phyloP scores from a whole-genome alignment of 2,797 vertebrate genomes.

The Gobio occitaniae region DNA sequence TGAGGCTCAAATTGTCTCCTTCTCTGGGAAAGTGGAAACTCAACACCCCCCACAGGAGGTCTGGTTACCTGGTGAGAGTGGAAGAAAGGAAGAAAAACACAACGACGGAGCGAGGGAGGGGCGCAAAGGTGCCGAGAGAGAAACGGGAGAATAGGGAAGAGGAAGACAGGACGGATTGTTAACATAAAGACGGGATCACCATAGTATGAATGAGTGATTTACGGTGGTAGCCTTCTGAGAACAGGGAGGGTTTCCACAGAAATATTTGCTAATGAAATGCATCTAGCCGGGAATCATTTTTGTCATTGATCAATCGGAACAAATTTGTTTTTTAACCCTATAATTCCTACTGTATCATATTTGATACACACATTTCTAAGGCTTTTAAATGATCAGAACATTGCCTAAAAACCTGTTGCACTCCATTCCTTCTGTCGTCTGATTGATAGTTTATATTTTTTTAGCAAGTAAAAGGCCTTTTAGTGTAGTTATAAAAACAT shows the following conservation, averaged over 20 bases:
- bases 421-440: neutral
- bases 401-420: neutral
- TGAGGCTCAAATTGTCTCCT: conserved; percentile 81
- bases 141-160: conserved; percentile 34
- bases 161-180: conserved; percentile 31
- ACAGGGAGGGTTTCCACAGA: neutral
- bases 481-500: too few species aligned
- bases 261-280: neutral
- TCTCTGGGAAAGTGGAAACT: conserved; percentile 84
- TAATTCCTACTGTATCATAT: neutral
- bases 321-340: too few species aligned
- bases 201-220: conserved; percentile 35
- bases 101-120: conserved; percentile 41
- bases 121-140: conserved; percentile 60
- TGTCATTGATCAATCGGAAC: neutral
- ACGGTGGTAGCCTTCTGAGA: neutral
- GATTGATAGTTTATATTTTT: neutral
- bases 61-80: conserved; percentile 81
- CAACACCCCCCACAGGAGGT: conserved; percentile 79
- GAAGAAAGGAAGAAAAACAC: conserved; percentile 70
- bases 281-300: neutral
- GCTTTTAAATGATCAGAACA: neutral
- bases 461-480: neutral
- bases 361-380: neutral
- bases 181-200: conserved; percentile 32